Percentiles rank a stretch among this genome's conserved stretches.
These are phyloP conservation scores for Sylvicola fuscatus DNA, from an alignment of 2,888 invertebrate genomes.

Conservation along the genomic window DNA sequence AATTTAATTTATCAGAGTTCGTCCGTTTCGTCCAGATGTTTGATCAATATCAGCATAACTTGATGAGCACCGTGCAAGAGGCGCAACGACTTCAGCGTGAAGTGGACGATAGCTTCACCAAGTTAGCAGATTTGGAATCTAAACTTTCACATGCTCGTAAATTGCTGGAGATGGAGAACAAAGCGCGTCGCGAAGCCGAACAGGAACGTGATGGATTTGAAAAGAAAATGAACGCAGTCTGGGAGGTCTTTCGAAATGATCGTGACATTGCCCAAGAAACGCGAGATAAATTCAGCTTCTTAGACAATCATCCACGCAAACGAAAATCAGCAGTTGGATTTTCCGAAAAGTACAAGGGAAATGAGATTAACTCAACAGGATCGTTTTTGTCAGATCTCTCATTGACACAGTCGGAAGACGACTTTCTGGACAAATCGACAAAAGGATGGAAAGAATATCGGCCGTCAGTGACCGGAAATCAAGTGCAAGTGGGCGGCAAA, in stretches of 20 bases:
- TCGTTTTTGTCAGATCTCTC: constrained; percentile 24
- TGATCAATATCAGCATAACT: constrained; percentile 30
- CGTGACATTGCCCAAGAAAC: constrained; percentile 59
- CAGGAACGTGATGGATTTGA: constrained; percentile 44
- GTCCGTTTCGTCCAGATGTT: constrained; percentile 51
- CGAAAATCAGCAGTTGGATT: constrained; percentile 28
- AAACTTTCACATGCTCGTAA: constrained; percentile 65
- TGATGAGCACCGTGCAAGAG: constrained; percentile 47
- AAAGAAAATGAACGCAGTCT: constrained; percentile 47
- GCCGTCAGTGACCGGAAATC: constrained; percentile 11
- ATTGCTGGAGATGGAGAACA: constrained; percentile 60
- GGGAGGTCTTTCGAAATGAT: constrained; percentile 51
- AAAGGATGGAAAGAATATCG: constrained; percentile 21
- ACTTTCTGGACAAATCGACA: constrained; percentile 17
- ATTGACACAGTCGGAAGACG: constrained; percentile 25
- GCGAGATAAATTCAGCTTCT: constrained; percentile 57
- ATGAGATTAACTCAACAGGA: constrained; percentile 63
- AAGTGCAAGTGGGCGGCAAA: constrained; percentile 36
- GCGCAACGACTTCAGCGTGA: constrained; percentile 48
- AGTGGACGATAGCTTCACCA: constrained; percentile 46
- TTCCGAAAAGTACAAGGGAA: constrained; percentile 22
- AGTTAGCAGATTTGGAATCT: constrained; percentile 53
- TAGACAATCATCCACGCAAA: constrained; percentile 39
- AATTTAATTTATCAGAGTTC: constrained; percentile 35
- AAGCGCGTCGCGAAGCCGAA: constrained; percentile 43